Evolutionary conservation across 1,140 invertebrate species (phyloP).

Genomic region (Stegodyphus mimosarum): DNA sequence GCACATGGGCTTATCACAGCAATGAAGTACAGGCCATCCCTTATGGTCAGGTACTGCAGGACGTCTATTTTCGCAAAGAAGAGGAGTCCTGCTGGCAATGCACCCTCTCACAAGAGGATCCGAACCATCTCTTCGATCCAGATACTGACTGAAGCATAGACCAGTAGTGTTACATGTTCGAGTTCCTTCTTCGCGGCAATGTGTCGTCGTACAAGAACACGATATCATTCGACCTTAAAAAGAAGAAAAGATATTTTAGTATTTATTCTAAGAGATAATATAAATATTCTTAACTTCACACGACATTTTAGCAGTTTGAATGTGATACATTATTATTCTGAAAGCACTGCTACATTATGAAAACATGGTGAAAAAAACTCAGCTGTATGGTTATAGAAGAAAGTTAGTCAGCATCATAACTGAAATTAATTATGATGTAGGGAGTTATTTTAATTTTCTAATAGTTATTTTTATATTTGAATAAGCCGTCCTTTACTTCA

Average conservation of each 20-base stretch:
- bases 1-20: slow-evolving; percentile 67
- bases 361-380: neutral
- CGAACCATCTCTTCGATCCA: slow-evolving; percentile 64
- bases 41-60: slow-evolving; percentile 51
- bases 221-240: slow-evolving; percentile 63
- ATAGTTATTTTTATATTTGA: no score
- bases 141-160: slow-evolving; percentile 65
- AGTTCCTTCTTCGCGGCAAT: slow-evolving; percentile 60
- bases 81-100: slow-evolving; percentile 59
- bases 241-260: neutral
- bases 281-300: neutral
- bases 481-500: no score
- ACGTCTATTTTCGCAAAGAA: slow-evolving; percentile 62
- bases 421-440: no score
- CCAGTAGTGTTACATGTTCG: slow-evolving; percentile 63
- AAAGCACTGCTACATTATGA: neutral
- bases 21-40: slow-evolving; percentile 65
- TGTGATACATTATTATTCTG: neutral
- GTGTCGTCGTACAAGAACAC: slow-evolving; percentile 64
- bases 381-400: neutral
- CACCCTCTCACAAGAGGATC: slow-evolving; percentile 64
- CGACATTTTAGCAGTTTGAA: neutral
- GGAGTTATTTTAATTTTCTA: no score
- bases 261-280: neutral
- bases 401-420: no score